Evolutionary conservation across 2,113 vertebrate species (phyloP).

Genomic region (Melanocharis versteri): DNA sequence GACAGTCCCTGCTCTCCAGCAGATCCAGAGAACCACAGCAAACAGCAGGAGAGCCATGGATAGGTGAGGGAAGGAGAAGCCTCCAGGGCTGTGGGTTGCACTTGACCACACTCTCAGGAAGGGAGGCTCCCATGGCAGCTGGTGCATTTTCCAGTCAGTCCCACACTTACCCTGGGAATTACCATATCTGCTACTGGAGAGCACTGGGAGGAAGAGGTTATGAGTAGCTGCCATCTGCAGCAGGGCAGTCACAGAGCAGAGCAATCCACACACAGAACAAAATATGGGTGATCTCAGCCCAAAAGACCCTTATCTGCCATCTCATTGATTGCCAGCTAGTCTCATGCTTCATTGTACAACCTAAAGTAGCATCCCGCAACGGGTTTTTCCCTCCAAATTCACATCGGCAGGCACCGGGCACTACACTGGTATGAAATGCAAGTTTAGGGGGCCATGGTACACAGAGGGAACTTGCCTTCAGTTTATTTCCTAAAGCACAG

Average conservation of each 20-base stretch:
- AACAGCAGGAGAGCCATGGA: background rate
- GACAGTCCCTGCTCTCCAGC: background rate
- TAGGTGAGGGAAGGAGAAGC: background rate
- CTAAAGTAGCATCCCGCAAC: background rate
- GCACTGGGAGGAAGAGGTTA: background rate
- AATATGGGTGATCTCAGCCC: background rate
- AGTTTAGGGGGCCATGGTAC: background rate
- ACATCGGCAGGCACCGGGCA: background rate
- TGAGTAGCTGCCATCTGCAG: background rate
- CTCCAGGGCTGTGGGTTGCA: fast-evolving
- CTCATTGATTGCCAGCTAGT: background rate
- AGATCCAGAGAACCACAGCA: background rate
- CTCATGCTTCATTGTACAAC: fast-evolving
- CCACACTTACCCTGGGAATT: background rate
- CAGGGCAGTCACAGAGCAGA: background rate
- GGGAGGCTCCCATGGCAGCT: background rate
- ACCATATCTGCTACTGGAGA: background rate
- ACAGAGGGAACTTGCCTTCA: background rate
- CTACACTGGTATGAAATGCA: background rate
- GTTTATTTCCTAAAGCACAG: background rate
- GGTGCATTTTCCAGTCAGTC: background rate
- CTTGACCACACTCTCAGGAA: background rate
- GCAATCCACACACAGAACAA: background rate
- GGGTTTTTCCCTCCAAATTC: background rate
- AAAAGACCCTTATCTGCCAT: background rate